Base-by-base conservation (phyloP, 2,888 invertebrate species). In the Pteria penguin region DNA sequence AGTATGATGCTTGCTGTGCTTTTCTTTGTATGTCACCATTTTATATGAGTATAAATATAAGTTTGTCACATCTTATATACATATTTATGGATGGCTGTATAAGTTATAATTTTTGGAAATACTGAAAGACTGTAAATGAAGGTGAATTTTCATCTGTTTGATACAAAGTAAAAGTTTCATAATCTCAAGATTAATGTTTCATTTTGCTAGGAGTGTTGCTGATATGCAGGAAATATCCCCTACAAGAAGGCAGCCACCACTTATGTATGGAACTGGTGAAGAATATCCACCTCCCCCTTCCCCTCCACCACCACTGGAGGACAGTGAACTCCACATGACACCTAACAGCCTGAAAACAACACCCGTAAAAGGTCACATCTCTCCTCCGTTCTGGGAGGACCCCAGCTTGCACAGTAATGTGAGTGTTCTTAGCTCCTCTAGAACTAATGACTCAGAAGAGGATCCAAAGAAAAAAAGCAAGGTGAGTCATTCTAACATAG, bases 371-470 rank as follows among this genome's bases (percentile, higher is more conserved):
- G 79, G 81, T 54, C 57, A 69, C 32, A 61, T 65, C 4, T 52
- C 69, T 29, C 65, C 72, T 2, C 60, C 57, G 18, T 54, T 62
- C 45, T 63, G 62, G 18, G 73, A 78, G 45, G 76, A 78, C 63
- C 66, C 72, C 29, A 72, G 68, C 24, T 65, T 73, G 24, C 67
- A 79, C 32, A 86, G 87, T 76, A 86, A 86, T 67, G 84, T 85
- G 24, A 85, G 86, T 73, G 85, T 84, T 24, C 63, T 87, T 31
- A 86, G 87, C 4, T 83, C 83, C 33, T 79, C 83, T n/a, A 73
- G 82, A 68, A 75, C 86, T n/a, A 86, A 86, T 22, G 88, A 86
- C 1, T 83, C 82, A 0, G 88, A 87, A n/a, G 89, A 89, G 4
- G 84, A 83, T 52, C 82, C 81, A 11, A 87, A 83, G 65, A 83